Conservation (phyloP, 2,113 vertebrate species). For the Passer domesticus region DNA sequence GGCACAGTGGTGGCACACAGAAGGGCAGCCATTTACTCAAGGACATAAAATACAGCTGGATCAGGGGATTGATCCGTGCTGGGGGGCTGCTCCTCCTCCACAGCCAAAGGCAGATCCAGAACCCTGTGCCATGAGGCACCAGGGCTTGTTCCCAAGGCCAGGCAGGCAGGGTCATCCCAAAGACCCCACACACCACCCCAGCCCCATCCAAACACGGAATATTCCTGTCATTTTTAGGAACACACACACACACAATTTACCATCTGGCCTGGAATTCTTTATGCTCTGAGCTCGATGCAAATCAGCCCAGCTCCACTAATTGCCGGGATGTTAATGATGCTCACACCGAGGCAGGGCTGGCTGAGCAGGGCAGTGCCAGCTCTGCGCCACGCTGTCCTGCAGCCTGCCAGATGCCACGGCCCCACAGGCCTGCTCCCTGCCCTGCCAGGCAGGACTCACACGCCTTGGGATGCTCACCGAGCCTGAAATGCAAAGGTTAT, state of each 20-base stretch:
- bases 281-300: background rate
- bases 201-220: background rate
- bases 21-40: background rate
- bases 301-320: constrained; percentile 31
- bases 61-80: background rate
- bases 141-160: background rate
- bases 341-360: background rate
- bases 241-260: background rate
- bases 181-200: background rate
- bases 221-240: background rate
- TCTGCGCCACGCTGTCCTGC: background rate
- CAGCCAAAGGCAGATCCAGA: background rate
- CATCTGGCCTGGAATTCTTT: constrained; percentile 33
- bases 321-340: constrained; percentile 3
- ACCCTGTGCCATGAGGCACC: fast-evolving
- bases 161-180: background rate
- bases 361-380: background rate
- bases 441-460: background rate
- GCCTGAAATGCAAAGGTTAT: background rate
- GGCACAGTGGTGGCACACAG: background rate
- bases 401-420: background rate
- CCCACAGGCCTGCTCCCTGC: background rate
- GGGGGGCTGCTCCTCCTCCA: background rate
- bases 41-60: background rate
- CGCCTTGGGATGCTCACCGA: background rate